Evolutionary conservation across 1,140 invertebrate genomes (phyloP).

Genomic region (Notospermus geniculatus): DNA sequence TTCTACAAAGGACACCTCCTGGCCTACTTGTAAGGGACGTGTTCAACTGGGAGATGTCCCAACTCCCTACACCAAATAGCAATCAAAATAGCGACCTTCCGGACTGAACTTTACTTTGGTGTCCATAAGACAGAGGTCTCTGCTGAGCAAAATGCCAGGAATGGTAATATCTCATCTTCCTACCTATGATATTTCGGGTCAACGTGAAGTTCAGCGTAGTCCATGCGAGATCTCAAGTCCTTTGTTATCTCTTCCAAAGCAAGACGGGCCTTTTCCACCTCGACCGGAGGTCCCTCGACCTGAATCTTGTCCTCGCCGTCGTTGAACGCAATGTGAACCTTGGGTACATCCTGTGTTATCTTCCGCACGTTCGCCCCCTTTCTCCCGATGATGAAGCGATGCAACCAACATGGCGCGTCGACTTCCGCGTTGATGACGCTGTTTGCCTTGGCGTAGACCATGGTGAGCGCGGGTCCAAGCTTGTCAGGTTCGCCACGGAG

Average conservation of each 20-base stretch:
- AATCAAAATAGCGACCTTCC: too few relatives aligned
- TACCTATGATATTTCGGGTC: slow-evolving; percentile 19
- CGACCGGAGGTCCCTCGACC: slow-evolving; percentile 93
- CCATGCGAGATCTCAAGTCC: slow-evolving; percentile 64
- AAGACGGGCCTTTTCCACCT: slow-evolving; percentile 81
- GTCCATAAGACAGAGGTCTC: too few relatives aligned
- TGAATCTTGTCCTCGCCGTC: slow-evolving; percentile 89
- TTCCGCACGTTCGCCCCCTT: slow-evolving; percentile 90
- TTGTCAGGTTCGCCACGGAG: slow-evolving; percentile 75
- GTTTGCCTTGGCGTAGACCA: slow-evolving; percentile 95
- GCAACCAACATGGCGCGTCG: slow-evolving; percentile 90
- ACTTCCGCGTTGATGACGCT: slow-evolving; percentile 84
- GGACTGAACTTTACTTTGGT: too few relatives aligned
- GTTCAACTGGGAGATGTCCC: too few relatives aligned
- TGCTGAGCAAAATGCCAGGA: too few relatives aligned
- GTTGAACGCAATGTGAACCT: slow-evolving; percentile 91
- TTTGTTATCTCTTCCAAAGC: slow-evolving; percentile 77
- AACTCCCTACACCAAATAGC: too few relatives aligned
- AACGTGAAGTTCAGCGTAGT: slow-evolving; percentile 46
- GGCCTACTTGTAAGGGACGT: too few relatives aligned
- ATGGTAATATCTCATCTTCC: neutral
- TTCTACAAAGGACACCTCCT: too few relatives aligned
- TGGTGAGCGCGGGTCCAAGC: slow-evolving; percentile 73
- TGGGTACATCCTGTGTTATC: slow-evolving; percentile 81
- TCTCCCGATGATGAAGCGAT: slow-evolving; percentile 94